Base-by-base conservation (phyloP, 2,113 vertebrate species). In the Xyrauchen texanus region DNA sequence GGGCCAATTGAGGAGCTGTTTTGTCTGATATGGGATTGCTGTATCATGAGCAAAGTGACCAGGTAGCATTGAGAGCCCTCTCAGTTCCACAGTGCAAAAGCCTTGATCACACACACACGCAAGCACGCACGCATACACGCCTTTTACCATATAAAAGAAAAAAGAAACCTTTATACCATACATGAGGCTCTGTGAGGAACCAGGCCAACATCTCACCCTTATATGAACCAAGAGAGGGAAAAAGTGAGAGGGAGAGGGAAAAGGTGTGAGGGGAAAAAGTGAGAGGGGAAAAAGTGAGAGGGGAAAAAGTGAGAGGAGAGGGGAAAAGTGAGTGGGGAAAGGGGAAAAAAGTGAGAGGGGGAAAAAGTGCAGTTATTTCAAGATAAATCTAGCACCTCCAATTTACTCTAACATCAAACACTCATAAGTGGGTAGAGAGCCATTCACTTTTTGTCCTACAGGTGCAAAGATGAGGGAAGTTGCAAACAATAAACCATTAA, bases 21-120 rank as follows among this genome's bases (percentile, higher is more conserved):
- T 68, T 46, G 49, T 70, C 15, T 55, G 57, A 71, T 42, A 13
- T 9, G 57, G 65, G 46, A 66, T 61, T 70, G 79, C 58, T 68
- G 13, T 66, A 68, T 8, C 64, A 75, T 47, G 58, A 69, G 57
- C 74, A 67, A 67, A 75, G 83, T 81, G 79, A 75, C 69, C 72
- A 64, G 52, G 57, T 51, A 79, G 49, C 60, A 67, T 46, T 21
- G 44, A 73, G 52, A 60, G 61, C 61, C 52, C 74, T 65, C 74
- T 76, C 74, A 65, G 74, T 65, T 82, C 69, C 64, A 68, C 70
- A 76, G 73, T 72, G 74, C 74, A 74, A 79, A 79, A 77, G 68
- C 62, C 68, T 72, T 46, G 49, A 72, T 34, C 21, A 1, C 21
- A 57, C 78, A 57, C 68, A 51, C 61, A 34, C 21, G 3, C 21